Percentiles rank a stretch among this genome's conserved stretches.
These are phyloP conservation scores for Drosophila pseudoobscura DNA, from an alignment of 1,140 invertebrate species.

Conservation along the genomic window DNA sequence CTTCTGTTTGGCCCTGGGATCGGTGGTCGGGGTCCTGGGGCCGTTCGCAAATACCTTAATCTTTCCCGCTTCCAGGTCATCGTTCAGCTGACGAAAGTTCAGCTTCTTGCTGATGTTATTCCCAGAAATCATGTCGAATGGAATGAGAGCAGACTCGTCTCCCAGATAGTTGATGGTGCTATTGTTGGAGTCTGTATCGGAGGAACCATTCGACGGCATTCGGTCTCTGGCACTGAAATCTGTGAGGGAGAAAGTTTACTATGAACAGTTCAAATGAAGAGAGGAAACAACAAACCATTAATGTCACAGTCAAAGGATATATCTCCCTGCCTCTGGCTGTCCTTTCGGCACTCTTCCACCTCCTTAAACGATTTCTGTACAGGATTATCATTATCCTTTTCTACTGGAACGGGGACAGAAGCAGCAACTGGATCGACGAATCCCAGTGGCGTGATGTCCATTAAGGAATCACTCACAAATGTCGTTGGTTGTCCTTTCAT, in stretches of 20 bases:
- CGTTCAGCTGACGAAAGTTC: constrained; percentile 58
- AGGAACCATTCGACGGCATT: neutral
- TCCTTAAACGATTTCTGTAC: constrained; percentile 19
- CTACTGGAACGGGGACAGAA: neutral
- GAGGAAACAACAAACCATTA: constrained; percentile 6
- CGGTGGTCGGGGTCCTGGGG: constrained; percentile 56
- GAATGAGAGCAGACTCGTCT: constrained; percentile 52
- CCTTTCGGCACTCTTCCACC: neutral
- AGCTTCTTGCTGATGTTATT: constrained; percentile 48
- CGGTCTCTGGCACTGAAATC: constrained; percentile 6
- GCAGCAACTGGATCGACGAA: neutral
- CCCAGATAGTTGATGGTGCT: constrained; percentile 30
- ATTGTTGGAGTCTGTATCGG: neutral
- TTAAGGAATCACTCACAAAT: constrained; percentile 23
- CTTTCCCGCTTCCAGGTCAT: constrained; percentile 54
- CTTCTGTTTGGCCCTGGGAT: constrained; percentile 23
- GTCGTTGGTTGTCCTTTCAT: neutral
- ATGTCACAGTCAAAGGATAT: constrained; percentile 6
- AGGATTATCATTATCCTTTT: constrained; percentile 10
- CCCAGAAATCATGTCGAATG: constrained; percentile 51
- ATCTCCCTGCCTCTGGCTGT: constrained; percentile 6
- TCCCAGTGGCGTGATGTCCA: constrained; percentile 40
- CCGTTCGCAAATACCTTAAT: constrained; percentile 59
- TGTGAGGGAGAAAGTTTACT: neutral
- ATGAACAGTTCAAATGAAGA: too few relatives aligned